These are phyloP conservation scores for Polylopha cassiicola DNA, from an alignment of 2,888 invertebrate genomes.

Conservation along the genomic window DNA sequence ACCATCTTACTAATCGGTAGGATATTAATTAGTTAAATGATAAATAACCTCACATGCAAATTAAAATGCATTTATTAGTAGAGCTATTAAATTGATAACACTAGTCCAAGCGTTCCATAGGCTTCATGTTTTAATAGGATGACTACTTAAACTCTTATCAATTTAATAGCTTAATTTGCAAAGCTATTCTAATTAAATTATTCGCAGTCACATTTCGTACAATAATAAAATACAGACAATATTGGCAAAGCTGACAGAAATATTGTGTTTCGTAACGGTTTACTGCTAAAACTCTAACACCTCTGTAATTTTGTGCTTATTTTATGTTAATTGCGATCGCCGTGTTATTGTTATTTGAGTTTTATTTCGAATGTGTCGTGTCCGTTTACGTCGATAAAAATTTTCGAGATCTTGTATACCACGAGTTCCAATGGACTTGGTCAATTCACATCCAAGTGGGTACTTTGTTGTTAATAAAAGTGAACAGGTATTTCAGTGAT, in stretches of 20 bases:
- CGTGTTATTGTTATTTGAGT: constrained; percentile 17
- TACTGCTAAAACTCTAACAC: constrained; percentile 31
- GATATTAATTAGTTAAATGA: too few species aligned
- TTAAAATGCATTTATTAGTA: too few species aligned
- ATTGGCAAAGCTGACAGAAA: constrained; percentile 32
- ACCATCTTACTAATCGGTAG: too few species aligned
- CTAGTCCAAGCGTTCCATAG: too few species aligned
- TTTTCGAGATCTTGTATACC: not conserved
- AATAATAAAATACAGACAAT: constrained; percentile 38
- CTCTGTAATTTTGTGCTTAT: constrained; percentile 29
- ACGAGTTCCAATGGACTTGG: constrained; percentile 3
- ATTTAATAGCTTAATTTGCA: constrained; percentile 23
- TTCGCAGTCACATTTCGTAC: constrained; percentile 14
- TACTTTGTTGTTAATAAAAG: too few species aligned
- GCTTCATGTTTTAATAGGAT: constrained; percentile 8
- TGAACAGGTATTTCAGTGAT: too few species aligned
- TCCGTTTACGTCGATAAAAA: constrained; percentile 11
- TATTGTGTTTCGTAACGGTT: constrained; percentile 33
- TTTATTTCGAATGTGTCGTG: constrained; percentile 16
- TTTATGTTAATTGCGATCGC: constrained; percentile 31
- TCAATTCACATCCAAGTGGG: not conserved
- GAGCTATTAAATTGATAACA: too few species aligned
- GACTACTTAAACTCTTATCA: constrained; percentile 20
- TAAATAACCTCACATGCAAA: too few species aligned
- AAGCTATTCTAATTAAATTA: constrained; percentile 25